Evolutionary conservation across 2,888 invertebrate genomes (phyloP).

Genomic region (Synanthedon formicaeformis): DNA sequence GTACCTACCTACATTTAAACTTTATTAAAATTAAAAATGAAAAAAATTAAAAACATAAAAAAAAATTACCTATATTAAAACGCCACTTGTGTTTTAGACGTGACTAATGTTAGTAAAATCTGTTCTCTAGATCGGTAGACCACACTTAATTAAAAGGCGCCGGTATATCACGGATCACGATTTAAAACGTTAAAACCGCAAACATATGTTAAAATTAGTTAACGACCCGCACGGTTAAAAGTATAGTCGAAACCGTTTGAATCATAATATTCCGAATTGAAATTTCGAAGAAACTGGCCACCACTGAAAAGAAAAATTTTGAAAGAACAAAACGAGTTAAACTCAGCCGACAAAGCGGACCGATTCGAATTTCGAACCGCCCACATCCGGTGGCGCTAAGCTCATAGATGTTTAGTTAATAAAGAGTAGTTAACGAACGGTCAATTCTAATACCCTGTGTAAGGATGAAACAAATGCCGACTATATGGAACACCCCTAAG

Average conservation of each 20-base stretch:
- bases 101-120: too few species aligned
- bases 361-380: slow-evolving; percentile 24
- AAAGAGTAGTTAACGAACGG: slow-evolving; percentile 33
- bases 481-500: slow-evolving; percentile 13
- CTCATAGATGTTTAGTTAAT: slow-evolving; percentile 13
- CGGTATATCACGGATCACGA: too few species aligned
- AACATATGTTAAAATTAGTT: too few species aligned
- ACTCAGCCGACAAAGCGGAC: slow-evolving; percentile 13
- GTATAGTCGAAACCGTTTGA: neutral
- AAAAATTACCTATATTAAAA: too few species aligned
- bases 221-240: too few species aligned
- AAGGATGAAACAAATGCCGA: slow-evolving; percentile 29
- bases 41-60: too few species aligned
- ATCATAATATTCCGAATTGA: neutral
- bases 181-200: too few species aligned
- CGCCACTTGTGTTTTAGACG: too few species aligned
- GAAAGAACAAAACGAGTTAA: slow-evolving; percentile 12
- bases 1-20: too few species aligned
- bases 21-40: too few species aligned
- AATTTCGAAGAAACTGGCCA: slow-evolving; percentile 12
- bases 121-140: too few species aligned
- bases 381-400: slow-evolving; percentile 53
- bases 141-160: too few species aligned
- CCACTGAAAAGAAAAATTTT: slow-evolving; percentile 26
- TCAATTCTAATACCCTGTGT: slow-evolving; percentile 26